phyloP scores from a whole-genome alignment of 1,140 invertebrate genomes.

The Galleria mellonella region DNA sequence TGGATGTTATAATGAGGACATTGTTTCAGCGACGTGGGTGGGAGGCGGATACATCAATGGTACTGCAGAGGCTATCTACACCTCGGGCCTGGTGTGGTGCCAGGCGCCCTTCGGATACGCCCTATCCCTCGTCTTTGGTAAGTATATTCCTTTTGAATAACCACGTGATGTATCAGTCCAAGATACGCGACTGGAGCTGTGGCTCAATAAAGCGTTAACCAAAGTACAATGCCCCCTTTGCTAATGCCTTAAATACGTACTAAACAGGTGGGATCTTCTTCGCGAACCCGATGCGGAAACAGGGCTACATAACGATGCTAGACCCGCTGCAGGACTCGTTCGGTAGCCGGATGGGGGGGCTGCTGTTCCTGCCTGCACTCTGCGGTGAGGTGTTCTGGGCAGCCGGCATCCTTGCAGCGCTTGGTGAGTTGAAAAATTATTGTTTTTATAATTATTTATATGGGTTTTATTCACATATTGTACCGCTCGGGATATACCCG shows the following conservation, averaged over 20 bases:
- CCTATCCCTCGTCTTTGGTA: slow-evolving; percentile 93
- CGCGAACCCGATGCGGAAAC: slow-evolving; percentile 96
- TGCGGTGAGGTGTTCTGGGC: slow-evolving; percentile 99
- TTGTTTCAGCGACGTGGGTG: slow-evolving; percentile 92
- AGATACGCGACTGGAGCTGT: background rate
- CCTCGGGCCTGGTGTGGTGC: slow-evolving; percentile 93
- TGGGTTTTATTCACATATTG: no score
- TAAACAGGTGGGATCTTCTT: slow-evolving; percentile 94
- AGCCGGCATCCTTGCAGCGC: slow-evolving; percentile 94
- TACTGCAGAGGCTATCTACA: slow-evolving; percentile 97
- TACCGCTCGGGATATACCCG: no score
- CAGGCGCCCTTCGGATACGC: slow-evolving; percentile 98
- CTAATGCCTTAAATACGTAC: no score
- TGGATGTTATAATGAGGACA: no score
- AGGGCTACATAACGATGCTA: slow-evolving; percentile 99
- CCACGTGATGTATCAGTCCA: no score
- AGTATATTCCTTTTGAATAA: slow-evolving; percentile 50
- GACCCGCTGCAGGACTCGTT: slow-evolving; percentile 98
- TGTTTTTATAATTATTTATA: no score
- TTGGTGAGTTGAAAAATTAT: slow-evolving; percentile 78
- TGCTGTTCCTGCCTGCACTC: slow-evolving; percentile 96
- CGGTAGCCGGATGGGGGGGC: slow-evolving; percentile 96
- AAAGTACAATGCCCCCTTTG: no score
- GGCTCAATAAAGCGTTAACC: no score
- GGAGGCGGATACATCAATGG: slow-evolving; percentile 99